Base-by-base conservation (phyloP, 2,797 vertebrate genomes). In the Acipenser ruthenus region DNA sequence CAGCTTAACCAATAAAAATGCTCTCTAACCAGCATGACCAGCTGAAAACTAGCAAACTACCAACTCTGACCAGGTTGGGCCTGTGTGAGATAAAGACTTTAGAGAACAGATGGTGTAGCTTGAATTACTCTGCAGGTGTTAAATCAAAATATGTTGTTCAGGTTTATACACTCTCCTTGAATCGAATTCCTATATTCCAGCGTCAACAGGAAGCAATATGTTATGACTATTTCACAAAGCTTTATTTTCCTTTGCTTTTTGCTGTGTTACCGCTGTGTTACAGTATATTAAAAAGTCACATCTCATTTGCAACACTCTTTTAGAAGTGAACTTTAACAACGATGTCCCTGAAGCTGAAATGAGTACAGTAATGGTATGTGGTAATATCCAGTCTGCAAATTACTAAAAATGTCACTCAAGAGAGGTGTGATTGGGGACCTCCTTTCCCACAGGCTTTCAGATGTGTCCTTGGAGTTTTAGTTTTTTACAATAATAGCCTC, bases 211-310 rank as follows among this genome's bases (percentile, higher is more conserved):
- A 37, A 37, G 23, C 23, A 37, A 37, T 37, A 37, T 37, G 23
- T 37, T 37, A 37, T 37, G 2, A 3, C 23, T 37, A 37, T 37
- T 71, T 72, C 23, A 10, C 62, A 66, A 48, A n/a, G 52, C 50
- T 50, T 67, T 49, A 56, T n/a, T 37, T 60, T 13, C 12, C 49
- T 47, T 56, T 70, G 62, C 67, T 61, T 18, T 62, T 13, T 47
- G 60, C 67, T 18, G 15, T 18, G 15, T 18, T 18, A 18, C 15
- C 60, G 18, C 6, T 10, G 12, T 51, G 23, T 15, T 49, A 56
- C 49, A 59, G 50, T 48, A 18, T 49, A 50, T 63, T 67, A 51
- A 69, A 53, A 50, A 63, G 18, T 10, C 8, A 49, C 18, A 18
- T 37, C 2, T 37, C 23, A 37, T 37, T 37, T 37, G 23, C 23